Base-by-base conservation (phyloP, 2,797 vertebrate genomes). In the Erpetoichthys calabaricus region DNA sequence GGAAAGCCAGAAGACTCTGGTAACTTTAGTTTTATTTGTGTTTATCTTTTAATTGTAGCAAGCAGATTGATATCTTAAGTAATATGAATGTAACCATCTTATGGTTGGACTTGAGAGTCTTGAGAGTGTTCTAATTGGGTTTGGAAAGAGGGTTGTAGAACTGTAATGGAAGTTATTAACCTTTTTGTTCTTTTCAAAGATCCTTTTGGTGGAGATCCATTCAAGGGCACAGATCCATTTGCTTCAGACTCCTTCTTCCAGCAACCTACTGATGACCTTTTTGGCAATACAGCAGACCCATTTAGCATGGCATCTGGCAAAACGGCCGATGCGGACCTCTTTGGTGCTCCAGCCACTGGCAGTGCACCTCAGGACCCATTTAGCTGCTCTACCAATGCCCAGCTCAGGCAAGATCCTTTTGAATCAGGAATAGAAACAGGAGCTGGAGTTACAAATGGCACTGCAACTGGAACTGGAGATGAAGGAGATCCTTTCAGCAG, bases 141-240 rank as follows among this genome's bases (percentile, higher is more conserved):
- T 25, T 25, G 25, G 2, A 25, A 25, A 25, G 25, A 25, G 25
- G 25, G 25, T 25, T 25, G 25, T 25, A 25, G 25, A 25, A 25
- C 45, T 49, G 25, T 49, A 25, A 63, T 10, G 61, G 56, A 56
- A 5, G 47, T 59, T 49, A 65, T 42, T 66, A 58, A 62, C 61
- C 45, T n/a, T 44, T 7, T 42, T 57, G 9, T 42, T 57, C 42
- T 45, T 41, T 25, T 55, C 68, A 52, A 62, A 97, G 94, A 96
- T 86, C 94, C 92, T 0, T 99, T 99, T 51, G 91, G 92, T 59
- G 86, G 86, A 55, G 96, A 99, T 76, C 96, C 94, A 25, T 99
- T 99, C 73, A 98, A 92, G 89, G 94, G 90, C 63, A 86, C 91
- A 3, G 96, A 99, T 71, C 96, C 96, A 42, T 99, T 99, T 80